A percentile compares a stretch with the other conserved stretches of the same genome.
Evolutionary conservation across 1,140 invertebrate species (phyloP).

Genomic region (Zaprionus gabonicus): DNA sequence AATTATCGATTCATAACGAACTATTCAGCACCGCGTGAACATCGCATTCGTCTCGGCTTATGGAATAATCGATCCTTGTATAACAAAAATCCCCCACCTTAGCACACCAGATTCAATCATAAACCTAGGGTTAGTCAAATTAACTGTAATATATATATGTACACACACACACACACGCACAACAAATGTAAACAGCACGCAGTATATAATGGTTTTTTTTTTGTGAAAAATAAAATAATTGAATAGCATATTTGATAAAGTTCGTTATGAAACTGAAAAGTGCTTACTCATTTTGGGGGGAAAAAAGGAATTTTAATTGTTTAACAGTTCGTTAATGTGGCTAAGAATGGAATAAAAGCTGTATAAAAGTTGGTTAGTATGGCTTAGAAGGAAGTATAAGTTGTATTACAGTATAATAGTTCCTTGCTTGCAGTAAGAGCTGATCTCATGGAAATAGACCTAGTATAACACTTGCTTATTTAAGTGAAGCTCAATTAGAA

Average conservation of each 20-base stretch:
- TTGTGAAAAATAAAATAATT: conserved; percentile 58
- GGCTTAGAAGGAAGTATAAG: no score
- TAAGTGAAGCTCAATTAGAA: not conserved
- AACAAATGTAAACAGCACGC: conserved; percentile 44
- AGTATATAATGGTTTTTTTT: conserved; percentile 63
- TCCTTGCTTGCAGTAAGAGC: not conserved
- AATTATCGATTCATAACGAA: no score
- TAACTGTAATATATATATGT: conserved; percentile 64
- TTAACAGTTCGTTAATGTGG: not conserved
- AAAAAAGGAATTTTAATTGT: not conserved
- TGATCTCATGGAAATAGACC: not conserved
- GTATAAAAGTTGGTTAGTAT: not conserved
- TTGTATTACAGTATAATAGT: not conserved
- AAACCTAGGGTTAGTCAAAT: conserved; percentile 68
- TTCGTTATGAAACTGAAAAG: conserved; percentile 35
- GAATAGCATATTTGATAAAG: conserved; percentile 40
- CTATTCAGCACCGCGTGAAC: no score
- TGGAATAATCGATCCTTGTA: conserved; percentile 26
- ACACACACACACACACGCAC: conserved; percentile 19
- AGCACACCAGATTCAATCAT: conserved; percentile 29
- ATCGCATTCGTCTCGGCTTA: not conserved
- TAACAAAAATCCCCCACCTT: conserved; percentile 5
- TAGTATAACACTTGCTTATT: not conserved
- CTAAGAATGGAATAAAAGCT: not conserved
- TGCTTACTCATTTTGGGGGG: not conserved